Base-by-base conservation (phyloP, 2,888 invertebrate species). In the Drosophila stalkeri region DNA sequence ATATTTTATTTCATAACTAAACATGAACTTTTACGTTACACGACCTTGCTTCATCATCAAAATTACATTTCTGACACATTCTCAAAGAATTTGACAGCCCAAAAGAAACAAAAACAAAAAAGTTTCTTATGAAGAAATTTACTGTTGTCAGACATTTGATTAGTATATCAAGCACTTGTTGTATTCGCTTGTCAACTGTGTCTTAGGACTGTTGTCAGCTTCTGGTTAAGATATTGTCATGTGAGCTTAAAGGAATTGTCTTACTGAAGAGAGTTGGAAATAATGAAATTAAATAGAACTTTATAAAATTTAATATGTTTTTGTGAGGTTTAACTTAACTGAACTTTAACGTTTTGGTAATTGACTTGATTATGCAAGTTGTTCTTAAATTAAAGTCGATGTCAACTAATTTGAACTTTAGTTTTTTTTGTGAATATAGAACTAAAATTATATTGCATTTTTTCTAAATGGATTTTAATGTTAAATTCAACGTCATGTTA, bases 111-210 rank as follows among this genome's bases (percentile, higher is more conserved):
- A 11, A 37, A 23, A 7, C 7, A 39, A 47, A 16, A 47, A 47
- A 27, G 47, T 37, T 55, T 27, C 31, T 27, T n/a, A 27, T 27
- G 9, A 16, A 47, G 27, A 27, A 9, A 47, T 27, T n/a, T 12
- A 51, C 8, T 31, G 6, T 18, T 49, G 31, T 18, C 49, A 33
- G 49, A 18, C 7, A 12, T 12, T 33, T 51, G 23, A 55, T 55
- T 55, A 27, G 23, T n/a, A 39, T 23, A 55, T n/a, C 20, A n/a
- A 39, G 37, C 23, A 12, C 23, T 55, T 39, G 35, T 52, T 35
- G 35, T 49, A 16, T 31, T 14, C 37, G 52, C 3, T 16, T 16
- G 27, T 27, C 27, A 55, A 41, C n/a, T 27, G 27, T 27, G 27
- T 27, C n/a, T 55, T 6, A 12, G 3, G 23, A 55, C 31, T 31